Evolutionary conservation across 2,797 vertebrate genomes (phyloP).

Genomic region (Melopsittacus undulatus): DNA sequence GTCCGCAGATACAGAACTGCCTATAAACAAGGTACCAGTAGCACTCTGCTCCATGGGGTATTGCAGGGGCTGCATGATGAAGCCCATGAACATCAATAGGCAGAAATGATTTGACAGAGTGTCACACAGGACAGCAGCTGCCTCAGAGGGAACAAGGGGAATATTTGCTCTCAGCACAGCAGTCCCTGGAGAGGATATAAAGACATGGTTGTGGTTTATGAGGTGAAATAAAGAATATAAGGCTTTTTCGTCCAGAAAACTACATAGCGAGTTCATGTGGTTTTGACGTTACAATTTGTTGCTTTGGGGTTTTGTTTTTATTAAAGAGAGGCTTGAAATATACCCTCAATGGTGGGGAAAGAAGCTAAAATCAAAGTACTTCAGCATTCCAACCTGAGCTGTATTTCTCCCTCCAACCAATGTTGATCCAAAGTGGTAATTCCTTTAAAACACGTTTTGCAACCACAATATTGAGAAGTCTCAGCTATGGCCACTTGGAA

Average conservation of each 20-base stretch:
- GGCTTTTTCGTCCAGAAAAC: neutral
- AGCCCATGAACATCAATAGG: neutral
- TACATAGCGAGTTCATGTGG: accelerated
- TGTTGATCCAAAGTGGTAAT: neutral
- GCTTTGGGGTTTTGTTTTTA: neutral
- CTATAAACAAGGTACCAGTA: neutral
- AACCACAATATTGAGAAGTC: neutral
- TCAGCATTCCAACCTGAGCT: neutral
- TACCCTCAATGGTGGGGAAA: neutral
- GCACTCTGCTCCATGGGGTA: accelerated
- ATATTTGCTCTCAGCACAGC: neutral
- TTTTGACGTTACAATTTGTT: neutral
- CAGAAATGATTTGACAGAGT: neutral
- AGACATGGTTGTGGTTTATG: neutral
- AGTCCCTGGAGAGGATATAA: neutral
- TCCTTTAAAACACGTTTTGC: neutral
- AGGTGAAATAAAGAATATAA: neutral
- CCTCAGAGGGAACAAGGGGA: neutral
- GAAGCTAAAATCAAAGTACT: neutral
- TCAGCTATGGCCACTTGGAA: neutral
- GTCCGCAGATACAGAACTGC: neutral
- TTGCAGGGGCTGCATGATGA: neutral
- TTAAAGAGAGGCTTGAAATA: neutral
- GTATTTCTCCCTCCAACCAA: neutral
- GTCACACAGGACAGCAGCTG: neutral